Evolutionary conservation across 2,113 vertebrate species (phyloP).

Genomic region (Colaptes auratus): DNA sequence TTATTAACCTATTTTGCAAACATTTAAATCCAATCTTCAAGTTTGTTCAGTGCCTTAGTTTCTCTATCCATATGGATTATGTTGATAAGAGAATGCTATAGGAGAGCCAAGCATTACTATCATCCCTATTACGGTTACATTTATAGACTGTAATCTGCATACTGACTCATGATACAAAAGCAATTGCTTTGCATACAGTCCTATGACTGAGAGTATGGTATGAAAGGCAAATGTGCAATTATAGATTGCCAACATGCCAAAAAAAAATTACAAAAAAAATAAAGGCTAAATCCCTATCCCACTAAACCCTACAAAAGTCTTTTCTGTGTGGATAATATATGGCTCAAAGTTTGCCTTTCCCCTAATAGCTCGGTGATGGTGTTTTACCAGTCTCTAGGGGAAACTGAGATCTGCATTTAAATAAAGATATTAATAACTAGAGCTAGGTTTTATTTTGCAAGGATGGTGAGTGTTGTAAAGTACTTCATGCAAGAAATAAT

Average conservation of each 20-base stretch:
- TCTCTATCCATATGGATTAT: neutral
- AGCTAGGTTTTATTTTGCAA: slow-evolving; percentile 45
- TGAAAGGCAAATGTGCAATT: neutral
- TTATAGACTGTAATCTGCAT: neutral
- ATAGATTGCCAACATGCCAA: neutral
- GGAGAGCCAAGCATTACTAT: neutral
- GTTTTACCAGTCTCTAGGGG: slow-evolving; percentile 46
- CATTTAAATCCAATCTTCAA: neutral
- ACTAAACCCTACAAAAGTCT: neutral
- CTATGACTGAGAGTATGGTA: neutral
- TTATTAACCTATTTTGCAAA: neutral
- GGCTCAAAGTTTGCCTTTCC: slow-evolving; percentile 51
- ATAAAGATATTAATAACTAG: slow-evolving; percentile 72
- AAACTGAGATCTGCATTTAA: slow-evolving; percentile 71
- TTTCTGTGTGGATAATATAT: slow-evolving; percentile 29
- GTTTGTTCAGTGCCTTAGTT: neutral
- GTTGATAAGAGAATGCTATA: neutral
- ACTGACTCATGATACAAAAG: slow-evolving; percentile 2
- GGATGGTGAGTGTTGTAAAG: slow-evolving; percentile 38
- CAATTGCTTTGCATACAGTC: neutral
- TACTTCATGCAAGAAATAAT: slow-evolving; percentile 52
- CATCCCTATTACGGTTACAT: neutral
- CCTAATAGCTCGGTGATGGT: neutral
- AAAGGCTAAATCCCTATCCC: neutral
- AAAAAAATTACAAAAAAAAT: rapidly evolving